A percentile compares a stretch with the other conserved stretches of the same genome.
Evolutionary conservation across 2,888 invertebrate genomes (phyloP).

Genomic region (Brachylomia viminalis): DNA sequence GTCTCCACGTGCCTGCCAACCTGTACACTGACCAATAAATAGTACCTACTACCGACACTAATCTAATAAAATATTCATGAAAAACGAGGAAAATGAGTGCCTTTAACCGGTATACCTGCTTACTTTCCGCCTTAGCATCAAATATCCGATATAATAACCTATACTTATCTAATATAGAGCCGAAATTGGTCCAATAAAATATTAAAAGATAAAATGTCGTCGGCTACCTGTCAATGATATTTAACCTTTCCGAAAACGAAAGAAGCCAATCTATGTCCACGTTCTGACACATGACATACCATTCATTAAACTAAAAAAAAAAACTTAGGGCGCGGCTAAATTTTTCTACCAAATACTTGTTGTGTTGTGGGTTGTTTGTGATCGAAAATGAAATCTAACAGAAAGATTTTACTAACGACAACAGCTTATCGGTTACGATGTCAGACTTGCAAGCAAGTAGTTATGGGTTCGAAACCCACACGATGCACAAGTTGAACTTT

Average conservation of each 20-base stretch:
- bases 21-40: too few species aligned
- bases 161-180: constrained; percentile 12
- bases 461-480: not conserved
- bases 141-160: not conserved
- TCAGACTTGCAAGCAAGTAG: not conserved
- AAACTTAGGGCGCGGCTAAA: too few species aligned
- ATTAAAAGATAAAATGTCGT: constrained; percentile 1
- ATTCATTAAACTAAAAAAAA: not conserved
- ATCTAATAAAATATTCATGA: constrained; percentile 20
- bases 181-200: constrained; percentile 8
- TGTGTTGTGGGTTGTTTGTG: too few species aligned
- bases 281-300: constrained; percentile 4
- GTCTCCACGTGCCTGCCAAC: too few species aligned
- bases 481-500: not conserved
- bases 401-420: not conserved
- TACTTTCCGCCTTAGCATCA: not conserved
- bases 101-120: too few species aligned
- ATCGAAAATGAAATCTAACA: not conserved
- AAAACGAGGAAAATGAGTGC: not conserved
- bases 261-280: constrained; percentile 10
- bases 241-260: not conserved
- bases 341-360: not conserved
- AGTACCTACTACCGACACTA: not conserved
- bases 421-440: not conserved
- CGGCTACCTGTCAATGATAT: not conserved